Percentiles rank a stretch among this genome's conserved stretches.
Evolutionary conservation across 2,888 invertebrate genomes (phyloP).

Genomic region (Drosophila niveifrons): DNA sequence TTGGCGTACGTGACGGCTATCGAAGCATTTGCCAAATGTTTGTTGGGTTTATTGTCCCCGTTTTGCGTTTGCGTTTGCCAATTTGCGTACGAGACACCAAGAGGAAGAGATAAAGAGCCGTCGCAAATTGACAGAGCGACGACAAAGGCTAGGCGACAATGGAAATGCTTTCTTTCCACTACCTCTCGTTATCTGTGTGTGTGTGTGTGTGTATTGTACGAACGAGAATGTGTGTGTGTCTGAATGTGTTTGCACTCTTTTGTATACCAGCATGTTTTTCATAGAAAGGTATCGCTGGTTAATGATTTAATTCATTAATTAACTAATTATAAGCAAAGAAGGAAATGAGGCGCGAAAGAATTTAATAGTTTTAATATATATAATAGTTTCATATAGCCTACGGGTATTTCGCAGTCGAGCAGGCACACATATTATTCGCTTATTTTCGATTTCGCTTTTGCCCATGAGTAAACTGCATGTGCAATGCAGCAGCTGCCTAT

Average conservation of each 20-base stretch:
- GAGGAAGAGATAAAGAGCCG: conserved; percentile 54
- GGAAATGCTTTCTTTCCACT: conserved; percentile 61
- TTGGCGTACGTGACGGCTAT: conserved; percentile 67
- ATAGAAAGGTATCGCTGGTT: not conserved
- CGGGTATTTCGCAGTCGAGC: not conserved
- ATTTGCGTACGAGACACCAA: conserved; percentile 68
- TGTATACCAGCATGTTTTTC: not conserved
- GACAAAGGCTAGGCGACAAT: conserved; percentile 49
- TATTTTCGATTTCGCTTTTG: conserved; percentile 8
- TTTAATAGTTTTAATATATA: too few species aligned
- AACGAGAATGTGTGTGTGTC: not conserved
- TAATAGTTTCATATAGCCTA: too few species aligned
- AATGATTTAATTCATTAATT: not conserved
- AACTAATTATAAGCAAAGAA: not conserved
- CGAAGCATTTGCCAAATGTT: conserved; percentile 62
- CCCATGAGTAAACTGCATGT: conserved; percentile 37
- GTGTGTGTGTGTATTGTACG: too few species aligned
- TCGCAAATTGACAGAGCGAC: conserved; percentile 31
- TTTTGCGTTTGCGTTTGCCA: conserved; percentile 67
- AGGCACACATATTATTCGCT: not conserved
- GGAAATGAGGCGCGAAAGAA: too few species aligned
- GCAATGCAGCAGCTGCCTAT: conserved; percentile 48
- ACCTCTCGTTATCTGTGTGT: conserved; percentile 12
- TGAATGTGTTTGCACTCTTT: conserved; percentile 4
- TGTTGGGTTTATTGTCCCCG: conserved; percentile 71